Percentiles rank a stretch among this genome's conserved stretches.
phyloP scores from a whole-genome alignment of 2,797 vertebrate genomes.

The Silurus lanzhouensis region DNA sequence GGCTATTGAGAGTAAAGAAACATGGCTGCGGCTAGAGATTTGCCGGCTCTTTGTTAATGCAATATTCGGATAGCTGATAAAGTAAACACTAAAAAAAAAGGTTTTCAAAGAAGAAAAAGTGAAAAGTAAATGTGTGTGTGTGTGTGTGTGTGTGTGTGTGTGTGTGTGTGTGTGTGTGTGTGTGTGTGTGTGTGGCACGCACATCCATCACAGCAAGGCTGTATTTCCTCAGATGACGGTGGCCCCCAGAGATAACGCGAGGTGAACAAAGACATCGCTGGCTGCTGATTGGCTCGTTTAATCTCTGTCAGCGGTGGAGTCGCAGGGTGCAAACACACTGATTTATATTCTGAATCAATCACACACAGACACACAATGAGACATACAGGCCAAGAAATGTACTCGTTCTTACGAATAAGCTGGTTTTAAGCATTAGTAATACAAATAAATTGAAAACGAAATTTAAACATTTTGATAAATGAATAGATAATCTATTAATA shows the following conservation, averaged over 20 bases:
- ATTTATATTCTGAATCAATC: slow-evolving; percentile 62
- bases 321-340: slow-evolving; percentile 51
- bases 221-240: slow-evolving; percentile 55
- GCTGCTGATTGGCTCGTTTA: slow-evolving; percentile 60
- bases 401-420: background rate
- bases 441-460: background rate
- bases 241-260: slow-evolving; percentile 58
- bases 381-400: background rate
- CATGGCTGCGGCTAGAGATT: slow-evolving; percentile 36
- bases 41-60: slow-evolving; percentile 55
- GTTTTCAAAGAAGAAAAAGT: slow-evolving; percentile 2
- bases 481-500: background rate
- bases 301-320: slow-evolving; percentile 57
- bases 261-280: slow-evolving; percentile 58
- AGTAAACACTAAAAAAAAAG: slow-evolving; percentile 32
- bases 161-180: slow-evolving; percentile 33
- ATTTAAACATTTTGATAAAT: background rate
- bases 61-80: slow-evolving; percentile 53
- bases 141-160: slow-evolving; percentile 22
- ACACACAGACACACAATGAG: slow-evolving; percentile 30
- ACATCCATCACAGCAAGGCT: slow-evolving; percentile 57
- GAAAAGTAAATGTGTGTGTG: slow-evolving; percentile 6
- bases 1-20: slow-evolving; percentile 43
- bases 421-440: background rate
- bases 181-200: slow-evolving; percentile 45